Conservation (phyloP, 2,797 vertebrate species). For the Halcyon badia region DNA sequence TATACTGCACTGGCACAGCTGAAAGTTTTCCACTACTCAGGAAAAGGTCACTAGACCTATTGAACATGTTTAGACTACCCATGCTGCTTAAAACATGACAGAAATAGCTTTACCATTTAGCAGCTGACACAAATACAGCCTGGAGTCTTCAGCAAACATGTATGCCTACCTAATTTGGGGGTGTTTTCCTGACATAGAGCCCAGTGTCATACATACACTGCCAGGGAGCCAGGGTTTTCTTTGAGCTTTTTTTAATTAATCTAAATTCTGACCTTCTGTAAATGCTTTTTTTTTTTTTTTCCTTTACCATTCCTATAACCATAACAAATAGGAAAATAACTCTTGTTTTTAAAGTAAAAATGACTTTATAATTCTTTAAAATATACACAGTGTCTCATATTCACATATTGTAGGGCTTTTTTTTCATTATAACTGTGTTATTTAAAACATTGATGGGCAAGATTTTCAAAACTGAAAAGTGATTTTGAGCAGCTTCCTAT, state of each 20-base stretch:
- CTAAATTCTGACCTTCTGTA: not conserved
- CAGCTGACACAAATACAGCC: conserved; percentile 50
- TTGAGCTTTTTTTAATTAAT: not conserved
- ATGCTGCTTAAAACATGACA: conserved; percentile 59
- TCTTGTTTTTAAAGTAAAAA: not conserved
- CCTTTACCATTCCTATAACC: not conserved
- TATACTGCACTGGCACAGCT: conserved; percentile 61
- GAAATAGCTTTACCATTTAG: conserved; percentile 68
- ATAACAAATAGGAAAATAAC: not conserved
- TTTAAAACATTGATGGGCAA: not conserved
- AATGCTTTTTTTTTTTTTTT: not conserved
- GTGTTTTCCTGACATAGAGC: conserved; percentile 15
- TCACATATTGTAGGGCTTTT: not conserved
- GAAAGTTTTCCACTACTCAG: conserved; percentile 71
- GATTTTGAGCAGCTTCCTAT: not conserved
- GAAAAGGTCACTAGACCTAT: conserved; percentile 75
- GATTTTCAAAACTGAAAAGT: not conserved
- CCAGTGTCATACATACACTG: not conserved
- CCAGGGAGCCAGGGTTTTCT: not conserved
- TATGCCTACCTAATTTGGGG: conserved; percentile 31
- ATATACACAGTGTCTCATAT: not conserved
- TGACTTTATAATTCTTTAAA: not conserved
- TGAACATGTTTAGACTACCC: conserved; percentile 73
- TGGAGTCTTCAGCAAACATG: conserved; percentile 14
- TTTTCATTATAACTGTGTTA: not conserved